A percentile compares a stretch with the other conserved stretches of the same genome.
phyloP scores from a whole-genome alignment of 2,797 vertebrate species.

The Trachurus trachurus region DNA sequence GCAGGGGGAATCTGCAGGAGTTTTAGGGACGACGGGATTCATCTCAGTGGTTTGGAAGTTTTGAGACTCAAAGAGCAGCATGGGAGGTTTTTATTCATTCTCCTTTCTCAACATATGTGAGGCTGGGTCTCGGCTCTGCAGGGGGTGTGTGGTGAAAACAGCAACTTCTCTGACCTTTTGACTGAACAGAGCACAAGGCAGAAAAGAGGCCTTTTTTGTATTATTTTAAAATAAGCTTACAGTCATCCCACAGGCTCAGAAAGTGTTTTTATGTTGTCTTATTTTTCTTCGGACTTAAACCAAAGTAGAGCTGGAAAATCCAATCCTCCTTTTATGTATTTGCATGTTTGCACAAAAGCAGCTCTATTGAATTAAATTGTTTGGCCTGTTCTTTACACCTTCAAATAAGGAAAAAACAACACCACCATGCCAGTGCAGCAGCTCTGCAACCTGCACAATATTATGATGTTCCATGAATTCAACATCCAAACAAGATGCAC shows the following conservation, averaged over 20 bases:
- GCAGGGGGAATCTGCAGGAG: conserved; percentile 25
- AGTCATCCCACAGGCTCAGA: neutral
- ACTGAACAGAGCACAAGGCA: conserved; percentile 6
- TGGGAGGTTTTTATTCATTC: conserved; percentile 13
- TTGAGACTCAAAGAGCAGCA: conserved; percentile 18
- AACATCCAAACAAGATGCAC: conserved; percentile 34
- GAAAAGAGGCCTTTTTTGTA: neutral
- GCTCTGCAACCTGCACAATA: conserved; percentile 26
- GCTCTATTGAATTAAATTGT: conserved; percentile 21
- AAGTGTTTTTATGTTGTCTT: neutral
- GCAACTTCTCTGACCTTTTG: conserved; percentile 35
- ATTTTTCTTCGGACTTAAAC: neutral
- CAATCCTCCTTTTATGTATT: neutral
- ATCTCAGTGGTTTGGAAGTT: neutral
- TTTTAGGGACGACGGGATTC: conserved; percentile 18
- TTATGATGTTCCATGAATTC: conserved; percentile 42
- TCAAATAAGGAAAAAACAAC: conserved; percentile 1
- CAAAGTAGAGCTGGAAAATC: neutral
- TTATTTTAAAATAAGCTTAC: neutral
- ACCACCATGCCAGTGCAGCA: neutral
- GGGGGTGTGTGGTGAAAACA: neutral
- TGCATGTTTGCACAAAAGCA: conserved; percentile 8
- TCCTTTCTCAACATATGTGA: conserved; percentile 14
- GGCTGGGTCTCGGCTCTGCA: neutral
- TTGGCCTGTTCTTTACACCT: conserved; percentile 9